Conservation (phyloP, 2,113 vertebrate genomes). For the Caranx ignobilis region DNA sequence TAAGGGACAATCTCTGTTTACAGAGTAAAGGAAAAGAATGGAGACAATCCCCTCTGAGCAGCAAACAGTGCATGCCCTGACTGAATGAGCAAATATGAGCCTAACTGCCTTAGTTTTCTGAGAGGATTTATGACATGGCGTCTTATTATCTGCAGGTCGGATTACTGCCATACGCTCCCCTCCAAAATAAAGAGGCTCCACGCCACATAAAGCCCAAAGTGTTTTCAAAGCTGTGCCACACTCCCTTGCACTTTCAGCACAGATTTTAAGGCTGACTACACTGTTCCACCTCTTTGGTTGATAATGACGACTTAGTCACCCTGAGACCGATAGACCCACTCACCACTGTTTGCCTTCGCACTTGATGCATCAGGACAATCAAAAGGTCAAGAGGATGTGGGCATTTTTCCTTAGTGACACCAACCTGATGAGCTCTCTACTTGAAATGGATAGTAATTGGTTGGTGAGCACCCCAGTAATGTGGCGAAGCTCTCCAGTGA, state of each 20-base stretch:
- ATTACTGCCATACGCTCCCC: constrained; percentile 64
- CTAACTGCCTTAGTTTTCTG: constrained; percentile 70
- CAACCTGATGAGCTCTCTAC: constrained; percentile 47
- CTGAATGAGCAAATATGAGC: constrained; percentile 68
- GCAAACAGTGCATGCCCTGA: constrained; percentile 66
- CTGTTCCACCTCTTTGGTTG: constrained; percentile 53
- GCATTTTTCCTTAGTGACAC: constrained; percentile 33
- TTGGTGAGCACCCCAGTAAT: constrained; percentile 42
- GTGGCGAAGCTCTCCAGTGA: constrained; percentile 47
- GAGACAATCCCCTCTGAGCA: constrained; percentile 58
- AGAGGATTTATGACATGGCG: constrained; percentile 71
- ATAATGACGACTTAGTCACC: constrained; percentile 54
- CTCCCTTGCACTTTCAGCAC: constrained; percentile 42
- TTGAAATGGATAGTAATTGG: constrained; percentile 72
- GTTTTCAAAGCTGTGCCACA: constrained; percentile 55
- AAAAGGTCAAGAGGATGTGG: constrained; percentile 66
- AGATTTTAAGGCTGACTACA: constrained; percentile 62
- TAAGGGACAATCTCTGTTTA: constrained; percentile 70
- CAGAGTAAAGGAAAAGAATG: constrained; percentile 42
- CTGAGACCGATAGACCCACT: constrained; percentile 37
- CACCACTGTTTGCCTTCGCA: constrained; percentile 50
- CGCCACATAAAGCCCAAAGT: constrained; percentile 73
- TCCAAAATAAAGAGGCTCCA: constrained; percentile 69
- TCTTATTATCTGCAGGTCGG: constrained; percentile 74
- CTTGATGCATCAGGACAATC: constrained; percentile 60